Evolutionary conservation across 2,797 vertebrate species (phyloP), one percentile per base, ranked within the genome.

Genomic region (Channallabes apus): DNA sequence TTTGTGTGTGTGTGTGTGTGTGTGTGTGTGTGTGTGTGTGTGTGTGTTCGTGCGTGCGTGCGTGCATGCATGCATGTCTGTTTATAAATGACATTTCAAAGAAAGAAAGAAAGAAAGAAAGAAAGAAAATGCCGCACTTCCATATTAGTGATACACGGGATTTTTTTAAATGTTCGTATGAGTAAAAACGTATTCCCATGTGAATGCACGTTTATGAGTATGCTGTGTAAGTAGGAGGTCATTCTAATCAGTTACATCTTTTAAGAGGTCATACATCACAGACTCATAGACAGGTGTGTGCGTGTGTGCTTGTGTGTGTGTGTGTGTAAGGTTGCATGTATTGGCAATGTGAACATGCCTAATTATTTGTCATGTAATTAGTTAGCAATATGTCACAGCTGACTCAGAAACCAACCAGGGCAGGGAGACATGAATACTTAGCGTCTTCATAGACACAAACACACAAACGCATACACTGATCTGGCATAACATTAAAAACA

Each of bases 291-390:
- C 93, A 96, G 93, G 92, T 94, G 94, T 94, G 95, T 96, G 41
- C 58, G n/a, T 64, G 71, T 64, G 24, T 61, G 24, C 61, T n/a
- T n/a, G 35, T 83, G n/a, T 85, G 69, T 85, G 81, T 82, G 84
- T 61, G 71, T 83, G 83, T 86, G 79, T 83, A 93, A 94, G 93
- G 93, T 92, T 92, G 93, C 93, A 2, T 61, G 20, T 78, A 58
- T 78, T 56, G 61, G 76, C 75, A 24, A 96, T 96, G 94, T 96
- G 95, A 96, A 96, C 95, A 96, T 93, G 93, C 94, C 96, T 96
- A 96, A 96, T 98, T 96, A 96, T 96, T 96, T 97, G 95, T 96
- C 93, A 93, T 95, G 94, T 96, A 97, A 97, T 97, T 96, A 96
- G 95, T 95, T 96, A 92, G 94, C 95, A 93, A 95, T 95, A 95